These are phyloP conservation scores for Atta cephalotes DNA, from an alignment of 1,140 invertebrate genomes.

Conservation along the genomic window DNA sequence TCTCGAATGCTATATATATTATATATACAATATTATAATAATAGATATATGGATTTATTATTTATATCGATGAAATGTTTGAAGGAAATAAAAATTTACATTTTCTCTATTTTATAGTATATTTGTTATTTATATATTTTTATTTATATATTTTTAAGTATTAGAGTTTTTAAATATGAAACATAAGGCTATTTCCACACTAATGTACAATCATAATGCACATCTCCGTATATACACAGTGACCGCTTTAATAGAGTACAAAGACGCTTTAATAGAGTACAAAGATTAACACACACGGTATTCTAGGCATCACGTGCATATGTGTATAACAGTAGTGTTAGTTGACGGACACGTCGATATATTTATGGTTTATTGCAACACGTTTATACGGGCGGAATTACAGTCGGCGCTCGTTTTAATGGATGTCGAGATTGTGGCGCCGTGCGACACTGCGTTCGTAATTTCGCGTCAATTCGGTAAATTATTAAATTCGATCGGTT, in stretches of 20 bases:
- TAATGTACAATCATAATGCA: neutral
- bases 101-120: neutral
- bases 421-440: slow-evolving; percentile 53
- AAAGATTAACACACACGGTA: slow-evolving; percentile 43
- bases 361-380: slow-evolving; percentile 56
- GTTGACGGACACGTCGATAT: slow-evolving; percentile 55
- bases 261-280: slow-evolving; percentile 39
- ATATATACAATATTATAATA: neutral
- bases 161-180: neutral
- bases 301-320: slow-evolving; percentile 22
- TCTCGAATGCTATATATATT: neutral
- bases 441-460: slow-evolving; percentile 27
- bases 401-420: slow-evolving; percentile 56
- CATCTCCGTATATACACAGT: neutral
- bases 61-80: neutral
- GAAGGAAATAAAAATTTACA: neutral
- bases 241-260: slow-evolving; percentile 33
- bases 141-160: slow-evolving; percentile 18
- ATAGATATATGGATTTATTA: slow-evolving; percentile 2
- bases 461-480: slow-evolving; percentile 47
- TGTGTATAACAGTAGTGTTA: slow-evolving; percentile 32
- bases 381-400: slow-evolving; percentile 49
- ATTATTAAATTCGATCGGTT: slow-evolving; percentile 61
- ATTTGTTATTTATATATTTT: slow-evolving; percentile 10
- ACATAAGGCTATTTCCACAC: neutral